Conservation (phyloP, 2,113 vertebrate genomes). For the Calidris pugnax region DNA sequence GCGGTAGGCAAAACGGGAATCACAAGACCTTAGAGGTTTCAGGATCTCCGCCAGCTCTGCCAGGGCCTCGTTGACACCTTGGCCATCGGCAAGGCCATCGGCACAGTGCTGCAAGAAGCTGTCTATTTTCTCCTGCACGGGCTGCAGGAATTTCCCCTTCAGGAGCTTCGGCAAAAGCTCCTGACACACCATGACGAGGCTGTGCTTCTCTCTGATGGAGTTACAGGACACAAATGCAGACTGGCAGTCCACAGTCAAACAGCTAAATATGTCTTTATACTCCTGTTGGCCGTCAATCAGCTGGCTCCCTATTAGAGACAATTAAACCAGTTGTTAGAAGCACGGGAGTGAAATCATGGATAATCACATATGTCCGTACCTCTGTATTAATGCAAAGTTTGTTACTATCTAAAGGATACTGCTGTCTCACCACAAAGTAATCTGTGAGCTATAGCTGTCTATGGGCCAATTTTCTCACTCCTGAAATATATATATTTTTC, state of each 20-base stretch:
- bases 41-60: conserved; percentile 70
- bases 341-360: fast-evolving
- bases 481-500: conserved; percentile 4
- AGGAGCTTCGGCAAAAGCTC: conserved; percentile 78
- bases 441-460: not conserved
- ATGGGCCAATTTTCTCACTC: not conserved
- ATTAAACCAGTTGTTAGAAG: not conserved
- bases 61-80: not conserved
- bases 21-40: conserved; percentile 76
- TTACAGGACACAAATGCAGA: conserved; percentile 67
- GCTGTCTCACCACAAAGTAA: not conserved
- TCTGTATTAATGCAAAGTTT: not conserved
- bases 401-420: not conserved
- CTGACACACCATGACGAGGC: conserved; percentile 74
- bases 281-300: conserved; percentile 4
- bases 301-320: conserved; percentile 66
- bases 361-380: not conserved
- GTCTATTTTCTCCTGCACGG: conserved; percentile 64
- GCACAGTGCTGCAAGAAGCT: conserved; percentile 66
- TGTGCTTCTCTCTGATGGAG: conserved; percentile 74
- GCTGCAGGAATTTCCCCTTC: conserved; percentile 49
- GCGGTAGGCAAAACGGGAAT: conserved; percentile 79
- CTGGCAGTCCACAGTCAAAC: conserved; percentile 75
- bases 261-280: conserved; percentile 81
- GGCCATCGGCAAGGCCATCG: not conserved